phyloP scores from a whole-genome alignment of 2,113 vertebrate genomes.

The Cinclus cinclus region DNA sequence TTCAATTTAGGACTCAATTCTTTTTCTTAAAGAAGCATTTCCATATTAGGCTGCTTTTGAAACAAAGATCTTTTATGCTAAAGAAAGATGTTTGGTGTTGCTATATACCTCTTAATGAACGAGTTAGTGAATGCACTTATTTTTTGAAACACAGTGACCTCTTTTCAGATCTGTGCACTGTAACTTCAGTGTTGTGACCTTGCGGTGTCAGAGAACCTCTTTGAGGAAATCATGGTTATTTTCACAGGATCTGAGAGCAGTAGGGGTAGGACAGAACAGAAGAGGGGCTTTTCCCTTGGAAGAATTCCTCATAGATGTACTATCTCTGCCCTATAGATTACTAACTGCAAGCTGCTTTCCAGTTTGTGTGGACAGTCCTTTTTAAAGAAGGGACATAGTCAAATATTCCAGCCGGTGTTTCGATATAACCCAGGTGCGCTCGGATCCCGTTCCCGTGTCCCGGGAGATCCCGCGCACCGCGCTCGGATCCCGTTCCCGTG shows the following conservation, averaged over 20 bases:
- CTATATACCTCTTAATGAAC: background rate
- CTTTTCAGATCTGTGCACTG: background rate
- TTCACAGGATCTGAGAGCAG: background rate
- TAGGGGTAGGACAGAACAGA: background rate
- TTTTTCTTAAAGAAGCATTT: background rate
- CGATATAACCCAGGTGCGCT: rapidly evolving
- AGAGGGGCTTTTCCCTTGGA: background rate
- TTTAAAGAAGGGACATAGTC: background rate
- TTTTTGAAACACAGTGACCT: background rate
- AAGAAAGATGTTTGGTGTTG: background rate
- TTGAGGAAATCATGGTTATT: background rate
- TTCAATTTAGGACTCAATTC: background rate
- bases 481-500: no score
- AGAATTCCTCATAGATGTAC: no score
- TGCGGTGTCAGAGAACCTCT: rapidly evolving
- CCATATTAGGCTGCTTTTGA: background rate
- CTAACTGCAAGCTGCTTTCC: background rate
- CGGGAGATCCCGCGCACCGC: rapidly evolving
- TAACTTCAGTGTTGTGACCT: background rate
- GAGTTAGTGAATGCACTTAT: background rate
- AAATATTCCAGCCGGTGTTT: rapidly evolving
- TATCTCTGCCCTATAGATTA: rapidly evolving
- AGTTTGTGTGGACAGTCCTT: no score
- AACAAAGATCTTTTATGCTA: background rate
- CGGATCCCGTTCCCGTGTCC: rapidly evolving